Evolutionary conservation across 2,797 vertebrate genomes (phyloP), one percentile per base, ranked within the genome.

Genomic region (Dallia pectoralis): DNA sequence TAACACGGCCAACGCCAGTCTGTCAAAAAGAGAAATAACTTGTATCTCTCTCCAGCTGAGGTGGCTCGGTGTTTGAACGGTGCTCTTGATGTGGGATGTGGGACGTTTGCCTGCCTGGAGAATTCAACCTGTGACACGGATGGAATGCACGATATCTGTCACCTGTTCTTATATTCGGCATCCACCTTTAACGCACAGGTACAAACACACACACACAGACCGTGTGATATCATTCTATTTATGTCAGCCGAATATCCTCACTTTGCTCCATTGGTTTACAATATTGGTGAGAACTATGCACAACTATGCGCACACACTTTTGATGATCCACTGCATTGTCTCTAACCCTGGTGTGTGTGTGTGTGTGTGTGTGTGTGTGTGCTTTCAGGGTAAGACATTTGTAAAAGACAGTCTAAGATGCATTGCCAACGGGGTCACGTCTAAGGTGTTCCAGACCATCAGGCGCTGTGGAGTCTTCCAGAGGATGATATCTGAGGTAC

Each of bases 101-200:
- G 95, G 0, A 95, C 96, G 74, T 99, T 99, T 66, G 96, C 95
- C 30, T 99, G 97, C 81, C 94, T 99, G 83, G 97, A 99, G 83
- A 99, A 98, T 88, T 96, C 96, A 5, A 98, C 97, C n/a, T 99
- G 97, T 0, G 96, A 98, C 91, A 98, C 96, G 0, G 95, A 97
- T 4, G 97, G 97, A 11, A 95, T 98, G 94, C 96, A 95, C 0
- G 96, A 98, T 79, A 94, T 99, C 92, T 99, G 97, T 79, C 96
- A 95, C 74, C 93, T 95, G 75, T 98, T 99, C 91, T 89, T 98
- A 7, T 95, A 96, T 82, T 94, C 95, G 0, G 97, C 97, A 3
- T 95, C 97, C 0, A 94, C 94, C 83, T 97, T 99, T 80, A 96
- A 98, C 90, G 98, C 96, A 44, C 95, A 98, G 95, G 97, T 98